phyloP scores from a whole-genome alignment of 2,888 invertebrate species.

The Orchesella flavescens region DNA sequence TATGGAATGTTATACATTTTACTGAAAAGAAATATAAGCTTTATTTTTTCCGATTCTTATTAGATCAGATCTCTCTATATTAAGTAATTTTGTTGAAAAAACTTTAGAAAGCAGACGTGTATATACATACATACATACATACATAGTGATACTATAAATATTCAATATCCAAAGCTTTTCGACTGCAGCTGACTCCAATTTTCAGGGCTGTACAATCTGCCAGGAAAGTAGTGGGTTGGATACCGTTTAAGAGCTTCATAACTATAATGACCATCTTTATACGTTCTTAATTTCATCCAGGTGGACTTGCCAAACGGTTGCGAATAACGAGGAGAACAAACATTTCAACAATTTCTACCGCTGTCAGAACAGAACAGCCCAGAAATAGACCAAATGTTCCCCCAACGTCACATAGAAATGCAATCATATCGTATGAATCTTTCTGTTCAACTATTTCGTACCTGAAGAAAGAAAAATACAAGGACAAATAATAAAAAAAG shows the following conservation, averaged over 20 bases:
- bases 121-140: no score
- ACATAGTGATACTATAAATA: no score
- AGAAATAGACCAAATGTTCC: conserved; percentile 65
- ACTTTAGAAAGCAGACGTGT: no score
- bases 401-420: conserved; percentile 65
- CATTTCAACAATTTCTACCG: conserved; percentile 60
- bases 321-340: conserved; percentile 36
- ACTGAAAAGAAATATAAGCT: no score
- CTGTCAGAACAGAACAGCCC: conserved; percentile 61
- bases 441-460: conserved; percentile 65
- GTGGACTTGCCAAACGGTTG: not conserved
- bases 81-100: no score
- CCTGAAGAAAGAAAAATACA: conserved; percentile 34
- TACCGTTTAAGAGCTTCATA: not conserved
- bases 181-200: no score
- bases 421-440: conserved; percentile 64
- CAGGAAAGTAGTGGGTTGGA: no score
- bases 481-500: not conserved
- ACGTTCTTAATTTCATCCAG: conserved; percentile 12
- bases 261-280: not conserved
- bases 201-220: no score
- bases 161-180: no score
- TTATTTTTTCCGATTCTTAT: no score
- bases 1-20: no score
- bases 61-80: no score